Evolutionary conservation across 2,113 vertebrate species (phyloP), one percentile per base, ranked within the genome.

Genomic region (Seriola dumerili): DNA sequence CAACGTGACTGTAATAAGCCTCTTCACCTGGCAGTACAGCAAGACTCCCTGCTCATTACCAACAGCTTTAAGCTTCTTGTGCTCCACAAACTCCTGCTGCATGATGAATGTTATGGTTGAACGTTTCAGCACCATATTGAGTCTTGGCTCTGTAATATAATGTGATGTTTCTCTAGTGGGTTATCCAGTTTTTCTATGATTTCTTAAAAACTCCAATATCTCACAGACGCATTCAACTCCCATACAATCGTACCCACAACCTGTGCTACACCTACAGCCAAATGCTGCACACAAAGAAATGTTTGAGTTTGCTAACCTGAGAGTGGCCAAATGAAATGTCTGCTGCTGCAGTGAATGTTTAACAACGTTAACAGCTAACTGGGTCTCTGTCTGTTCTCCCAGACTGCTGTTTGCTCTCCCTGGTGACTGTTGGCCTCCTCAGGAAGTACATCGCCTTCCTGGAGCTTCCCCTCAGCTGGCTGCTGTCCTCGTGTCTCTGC

Each of bases 371-470:
- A 70, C 40, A 57, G n/a, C 75, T 88, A 66, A 86, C 72, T 61
- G 17, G 16, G 16, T 80, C 65, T 85, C 63, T 85, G 54, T 88
- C 54, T 61, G 76, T 67, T 64, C 81, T 70, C 40, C 3, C 29
- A 99, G 97, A 94, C 46, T 99, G 97, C 74, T 78, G 3, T 0
- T 92, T 97, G 68, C 92, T 99, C 0, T 92, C 94, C 2, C 93
- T 99, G 19, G 92, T 95, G 71, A 97, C 97, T 0, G 96, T 98
- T 8, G 95, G 91, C 75, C 58, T 97, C 76, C 72, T 97, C 76
- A 95, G 97, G 80, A 99, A 99, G 78, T 99, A 99, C 81, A 40
- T 96, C 61, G 97, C 96, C 17, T 11, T 98, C 63, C 91, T 99
- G 82, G 98, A 99, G 52, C 89, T 98, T 38, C 97, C 95, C 12